A percentile compares a stretch with the other conserved stretches of the same genome.
Conservation (phyloP, 1,140 invertebrate genomes). For the Rhynchophorus ferrugineus region DNA sequence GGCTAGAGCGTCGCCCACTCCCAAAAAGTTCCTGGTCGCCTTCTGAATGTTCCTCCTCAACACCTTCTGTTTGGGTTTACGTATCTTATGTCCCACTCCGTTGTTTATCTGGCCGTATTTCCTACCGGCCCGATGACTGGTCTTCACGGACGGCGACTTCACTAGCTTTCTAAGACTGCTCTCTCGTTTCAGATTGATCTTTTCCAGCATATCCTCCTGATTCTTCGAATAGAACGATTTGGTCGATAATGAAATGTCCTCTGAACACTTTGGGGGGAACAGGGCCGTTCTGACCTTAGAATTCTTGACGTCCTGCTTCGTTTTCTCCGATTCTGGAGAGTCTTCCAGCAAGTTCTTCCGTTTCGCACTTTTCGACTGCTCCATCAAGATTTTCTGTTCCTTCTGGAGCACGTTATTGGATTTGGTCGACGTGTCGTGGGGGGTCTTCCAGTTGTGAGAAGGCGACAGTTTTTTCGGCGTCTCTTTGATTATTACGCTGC, state of each 20-base stretch:
- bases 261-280: constrained; percentile 26
- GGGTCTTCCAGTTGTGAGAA: constrained; percentile 46
- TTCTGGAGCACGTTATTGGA: constrained; percentile 27
- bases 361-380: constrained; percentile 22
- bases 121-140: background rate
- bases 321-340: constrained; percentile 23
- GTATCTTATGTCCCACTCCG: constrained; percentile 48
- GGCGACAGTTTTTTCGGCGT: constrained; percentile 38
- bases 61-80: constrained; percentile 44
- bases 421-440: constrained; percentile 40
- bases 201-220: constrained; percentile 25
- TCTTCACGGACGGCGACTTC: constrained; percentile 4
- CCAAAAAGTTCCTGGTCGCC: constrained; percentile 31
- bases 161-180: constrained; percentile 8
- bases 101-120: constrained; percentile 47
- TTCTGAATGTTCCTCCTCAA: constrained; percentile 25
- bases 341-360: constrained; percentile 14
- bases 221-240: constrained; percentile 49
- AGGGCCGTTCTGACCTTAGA: constrained; percentile 37
- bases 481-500: constrained; percentile 7
- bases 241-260: constrained; percentile 40
- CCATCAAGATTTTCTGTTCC: constrained; percentile 30
- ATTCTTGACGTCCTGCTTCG: constrained; percentile 31
- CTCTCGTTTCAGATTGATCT: constrained; percentile 9
- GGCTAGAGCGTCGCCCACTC: constrained; percentile 31